Evolutionary conservation across 2,888 invertebrate species (phyloP), one percentile per base, ranked within the genome.

Genomic region (Bombylius discolor): DNA sequence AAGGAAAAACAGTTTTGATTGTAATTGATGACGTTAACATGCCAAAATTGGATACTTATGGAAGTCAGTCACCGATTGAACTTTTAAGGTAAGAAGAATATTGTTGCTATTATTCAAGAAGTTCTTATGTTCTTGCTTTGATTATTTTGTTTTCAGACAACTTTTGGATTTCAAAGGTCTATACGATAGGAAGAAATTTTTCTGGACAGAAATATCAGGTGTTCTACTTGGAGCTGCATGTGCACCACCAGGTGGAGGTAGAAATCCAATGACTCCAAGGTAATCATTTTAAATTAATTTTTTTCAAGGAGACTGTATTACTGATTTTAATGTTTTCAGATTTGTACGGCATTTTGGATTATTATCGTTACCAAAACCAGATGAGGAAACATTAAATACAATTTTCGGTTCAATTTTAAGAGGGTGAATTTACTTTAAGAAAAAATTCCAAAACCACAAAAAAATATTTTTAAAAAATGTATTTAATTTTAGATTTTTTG

Each of bases 21-120:
- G 92, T 94, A 66, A 86, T 94, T 32, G 94, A 94, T 67, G 94
- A 94, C 67, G 85, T 94, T 0, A 94, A 94, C 67, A 93, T 94
- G 93, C 94, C 94, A 0, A 83, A 82, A 67, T 75, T 85, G 65
- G 92, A 87, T 71, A 83, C 84, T 0, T 95, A 93, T 65, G 95
- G 94, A 9, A 88, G 93, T 11, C 94, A 94, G 68, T 92, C 94
- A 7, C 89, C 94, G 0, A 88, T 94, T 56, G 95, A 95, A 75
- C 73, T 96, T 34, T 75, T 95, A 33, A 79, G 92, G 83, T 86
- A 71, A 48, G 47, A 13, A 46, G 51, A 11, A 31, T 9, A 12
- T 56, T 31, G 5, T 12, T 52, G 31, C 7, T 34, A 33, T 34
- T 23, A 11, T 50, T 51, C 4, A 14, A 52, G 13, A 54, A 14